Conservation (phyloP, 2,797 vertebrate genomes). For the Potorous gilbertii region DNA sequence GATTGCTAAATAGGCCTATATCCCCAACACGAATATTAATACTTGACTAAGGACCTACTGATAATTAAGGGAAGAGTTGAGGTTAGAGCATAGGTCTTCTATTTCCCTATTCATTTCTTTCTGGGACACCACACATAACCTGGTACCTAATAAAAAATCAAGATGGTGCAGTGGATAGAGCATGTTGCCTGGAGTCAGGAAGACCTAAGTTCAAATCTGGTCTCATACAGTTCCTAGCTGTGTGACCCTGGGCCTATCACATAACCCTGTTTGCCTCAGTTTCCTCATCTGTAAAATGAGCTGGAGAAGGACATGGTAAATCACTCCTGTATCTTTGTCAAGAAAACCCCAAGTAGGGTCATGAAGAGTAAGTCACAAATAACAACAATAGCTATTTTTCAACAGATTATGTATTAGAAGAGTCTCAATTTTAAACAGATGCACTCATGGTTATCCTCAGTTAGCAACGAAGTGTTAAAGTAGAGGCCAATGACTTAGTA, state of each 20-base stretch:
- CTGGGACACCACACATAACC: neutral
- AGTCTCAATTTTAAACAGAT: neutral
- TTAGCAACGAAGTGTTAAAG: neutral
- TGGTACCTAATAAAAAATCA: neutral
- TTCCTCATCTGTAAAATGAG: neutral
- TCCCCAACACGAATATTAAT: neutral
- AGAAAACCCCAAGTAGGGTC: neutral
- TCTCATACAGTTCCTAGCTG: neutral
- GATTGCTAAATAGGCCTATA: neutral
- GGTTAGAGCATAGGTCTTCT: conserved; percentile 1
- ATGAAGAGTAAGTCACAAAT: neutral
- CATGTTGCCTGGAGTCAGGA: neutral
- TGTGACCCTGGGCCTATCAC: neutral
- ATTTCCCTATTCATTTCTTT: neutral
- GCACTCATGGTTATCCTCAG: neutral
- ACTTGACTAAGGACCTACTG: conserved; percentile 36
- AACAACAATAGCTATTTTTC: neutral
- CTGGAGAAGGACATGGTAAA: neutral
- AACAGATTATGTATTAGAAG: neutral
- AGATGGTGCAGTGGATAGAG: neutral
- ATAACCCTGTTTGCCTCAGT: neutral
- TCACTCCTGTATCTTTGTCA: neutral
- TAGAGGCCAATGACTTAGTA: neutral
- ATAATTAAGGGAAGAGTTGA: conserved; percentile 32
- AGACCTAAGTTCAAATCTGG: neutral